These are phyloP conservation scores for Ophraella communa DNA, from an alignment of 2,888 invertebrate genomes.

Conservation along the genomic window DNA sequence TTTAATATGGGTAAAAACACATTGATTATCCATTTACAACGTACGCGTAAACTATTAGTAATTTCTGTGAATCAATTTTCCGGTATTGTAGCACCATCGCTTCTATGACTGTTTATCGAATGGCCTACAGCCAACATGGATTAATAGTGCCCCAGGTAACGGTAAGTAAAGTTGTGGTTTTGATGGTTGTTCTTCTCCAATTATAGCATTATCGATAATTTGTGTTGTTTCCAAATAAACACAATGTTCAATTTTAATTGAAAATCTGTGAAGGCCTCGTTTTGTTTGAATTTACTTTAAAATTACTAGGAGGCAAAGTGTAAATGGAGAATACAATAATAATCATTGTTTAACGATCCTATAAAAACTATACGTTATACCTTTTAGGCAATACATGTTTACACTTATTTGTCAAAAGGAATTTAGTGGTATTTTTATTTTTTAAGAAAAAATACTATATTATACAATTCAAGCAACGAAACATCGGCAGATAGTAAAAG, in stretches of 20 bases:
- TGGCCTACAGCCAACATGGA: constrained; percentile 47
- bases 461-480: too few relatives aligned
- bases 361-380: too few relatives aligned
- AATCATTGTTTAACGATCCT: too few relatives aligned
- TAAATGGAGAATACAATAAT: too few relatives aligned
- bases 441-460: too few relatives aligned
- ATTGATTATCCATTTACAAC: not conserved
- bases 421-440: too few relatives aligned
- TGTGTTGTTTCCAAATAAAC: constrained; percentile 1
- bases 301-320: not conserved
- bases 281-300: not conserved
- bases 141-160: constrained; percentile 47
- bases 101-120: constrained; percentile 36
- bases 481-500: too few relatives aligned
- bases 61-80: constrained; percentile 46
- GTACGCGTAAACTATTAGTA: constrained; percentile 27
- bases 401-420: too few relatives aligned
- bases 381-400: too few relatives aligned
- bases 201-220: constrained; percentile 2
- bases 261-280: not conserved
- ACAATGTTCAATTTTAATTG: constrained; percentile 1
- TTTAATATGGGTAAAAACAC: too few relatives aligned
- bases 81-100: constrained; percentile 20
- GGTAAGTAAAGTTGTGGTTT: constrained; percentile 39
- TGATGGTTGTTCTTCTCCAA: constrained; percentile 24